Conservation (phyloP, 1,140 invertebrate species). For the Sinonovacula constricta region DNA sequence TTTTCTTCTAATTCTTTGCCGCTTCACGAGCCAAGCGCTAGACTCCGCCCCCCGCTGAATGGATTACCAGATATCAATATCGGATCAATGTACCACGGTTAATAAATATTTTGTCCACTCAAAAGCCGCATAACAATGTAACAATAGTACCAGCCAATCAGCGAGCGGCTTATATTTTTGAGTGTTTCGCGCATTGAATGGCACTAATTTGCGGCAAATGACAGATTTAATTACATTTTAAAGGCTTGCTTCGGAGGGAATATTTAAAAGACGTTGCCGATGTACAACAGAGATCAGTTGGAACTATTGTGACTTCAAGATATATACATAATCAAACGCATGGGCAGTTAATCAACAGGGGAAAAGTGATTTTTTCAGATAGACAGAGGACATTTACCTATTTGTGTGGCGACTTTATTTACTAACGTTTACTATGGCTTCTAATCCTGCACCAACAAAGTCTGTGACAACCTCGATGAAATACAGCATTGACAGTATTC, state of each 20-base stretch:
- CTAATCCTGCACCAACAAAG: neutral
- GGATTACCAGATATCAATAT: conserved; percentile 48
- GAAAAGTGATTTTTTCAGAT: too few relatives aligned
- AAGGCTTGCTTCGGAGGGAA: conserved; percentile 16
- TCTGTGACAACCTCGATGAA: conserved; percentile 21
- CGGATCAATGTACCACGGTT: conserved; percentile 44
- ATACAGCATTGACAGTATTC: conserved; percentile 49
- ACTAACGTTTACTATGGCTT: too few relatives aligned
- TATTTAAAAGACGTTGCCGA: neutral
- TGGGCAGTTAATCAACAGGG: too few relatives aligned
- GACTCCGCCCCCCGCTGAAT: conserved; percentile 36
- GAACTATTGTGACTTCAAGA: too few relatives aligned
- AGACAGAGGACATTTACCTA: too few relatives aligned
- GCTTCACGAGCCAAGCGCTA: conserved; percentile 5
- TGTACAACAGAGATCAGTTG: neutral
- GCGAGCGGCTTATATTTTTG: conserved; percentile 29
- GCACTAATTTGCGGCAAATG: conserved; percentile 42
- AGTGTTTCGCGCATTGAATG: conserved; percentile 39
- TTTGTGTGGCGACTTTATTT: too few relatives aligned
- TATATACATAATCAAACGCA: too few relatives aligned
- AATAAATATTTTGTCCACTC: conserved; percentile 48
- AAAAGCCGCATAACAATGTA: conserved; percentile 34
- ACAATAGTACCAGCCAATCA: conserved; percentile 50
- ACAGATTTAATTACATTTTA: conserved; percentile 48
- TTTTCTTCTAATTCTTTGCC: conserved; percentile 15